These are phyloP conservation scores for Channa striata DNA, from an alignment of 2,797 vertebrate genomes.

Conservation along the genomic window DNA sequence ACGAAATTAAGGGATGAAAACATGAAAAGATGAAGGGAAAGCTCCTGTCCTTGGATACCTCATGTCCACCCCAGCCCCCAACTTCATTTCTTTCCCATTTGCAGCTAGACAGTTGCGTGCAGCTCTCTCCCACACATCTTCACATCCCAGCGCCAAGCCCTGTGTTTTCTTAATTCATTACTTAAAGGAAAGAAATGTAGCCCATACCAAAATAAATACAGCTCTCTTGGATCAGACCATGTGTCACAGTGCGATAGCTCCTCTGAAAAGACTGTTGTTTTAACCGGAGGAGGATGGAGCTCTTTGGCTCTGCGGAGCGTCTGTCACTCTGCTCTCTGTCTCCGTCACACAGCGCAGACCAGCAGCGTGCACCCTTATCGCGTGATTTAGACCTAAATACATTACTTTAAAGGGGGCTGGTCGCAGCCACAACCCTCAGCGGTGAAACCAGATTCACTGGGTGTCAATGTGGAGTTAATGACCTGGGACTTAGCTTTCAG, in stretches of 20 bases:
- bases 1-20: constrained; percentile 61
- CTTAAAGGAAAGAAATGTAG: constrained; percentile 81
- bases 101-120: constrained; percentile 80
- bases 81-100: constrained; percentile 62
- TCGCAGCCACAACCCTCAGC: constrained; percentile 37
- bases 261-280: constrained; percentile 79
- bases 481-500: constrained; percentile 17
- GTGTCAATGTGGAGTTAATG: constrained; percentile 46
- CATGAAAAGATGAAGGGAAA: constrained; percentile 58
- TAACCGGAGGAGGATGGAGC: constrained; percentile 81
- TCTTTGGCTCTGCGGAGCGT: constrained; percentile 80
- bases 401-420: constrained; percentile 62
- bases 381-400: constrained; percentile 64
- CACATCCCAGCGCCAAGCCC: constrained; percentile 78
- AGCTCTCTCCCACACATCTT: constrained; percentile 92
- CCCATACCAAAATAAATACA: constrained; percentile 85
- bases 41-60: constrained; percentile 48
- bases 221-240: constrained; percentile 72
- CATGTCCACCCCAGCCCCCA: constrained; percentile 36
- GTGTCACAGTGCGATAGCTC: constrained; percentile 81
- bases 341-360: constrained; percentile 69
- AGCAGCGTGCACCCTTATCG: constrained; percentile 62
- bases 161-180: constrained; percentile 87
- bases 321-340: constrained; percentile 78
- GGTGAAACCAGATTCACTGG: constrained; percentile 46